These are phyloP conservation scores for Cantharis rufa DNA, from an alignment of 2,888 invertebrate species.

Conservation along the genomic window DNA sequence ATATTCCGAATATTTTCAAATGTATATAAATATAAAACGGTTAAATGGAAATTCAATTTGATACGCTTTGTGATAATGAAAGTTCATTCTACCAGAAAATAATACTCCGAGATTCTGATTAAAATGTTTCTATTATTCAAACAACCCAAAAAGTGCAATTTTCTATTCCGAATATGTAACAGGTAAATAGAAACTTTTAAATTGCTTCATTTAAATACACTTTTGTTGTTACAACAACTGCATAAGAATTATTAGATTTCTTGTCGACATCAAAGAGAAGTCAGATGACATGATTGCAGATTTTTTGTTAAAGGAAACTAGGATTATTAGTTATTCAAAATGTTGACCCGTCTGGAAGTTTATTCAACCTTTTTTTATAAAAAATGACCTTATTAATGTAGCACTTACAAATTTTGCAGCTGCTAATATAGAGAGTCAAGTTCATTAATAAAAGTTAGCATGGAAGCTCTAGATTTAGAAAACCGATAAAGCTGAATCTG, in stretches of 20 bases:
- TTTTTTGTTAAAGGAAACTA: background rate
- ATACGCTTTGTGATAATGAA: background rate
- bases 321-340: background rate
- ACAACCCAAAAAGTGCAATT: background rate
- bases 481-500: background rate
- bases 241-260: background rate
- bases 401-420: background rate
- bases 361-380: background rate
- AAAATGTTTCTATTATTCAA: background rate
- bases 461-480: background rate
- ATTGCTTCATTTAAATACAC: background rate
- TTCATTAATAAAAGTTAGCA: background rate
- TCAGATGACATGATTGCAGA: background rate
- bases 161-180: background rate
- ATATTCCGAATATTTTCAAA: background rate
- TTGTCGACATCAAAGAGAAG: background rate
- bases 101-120: background rate
- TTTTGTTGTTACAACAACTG: background rate
- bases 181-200: background rate
- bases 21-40: background rate
- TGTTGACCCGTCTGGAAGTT: background rate
- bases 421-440: background rate
- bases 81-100: background rate
- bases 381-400: background rate
- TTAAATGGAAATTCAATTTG: background rate